phyloP scores from a whole-genome alignment of 2,113 vertebrate species.

The Fregata magnificens region DNA sequence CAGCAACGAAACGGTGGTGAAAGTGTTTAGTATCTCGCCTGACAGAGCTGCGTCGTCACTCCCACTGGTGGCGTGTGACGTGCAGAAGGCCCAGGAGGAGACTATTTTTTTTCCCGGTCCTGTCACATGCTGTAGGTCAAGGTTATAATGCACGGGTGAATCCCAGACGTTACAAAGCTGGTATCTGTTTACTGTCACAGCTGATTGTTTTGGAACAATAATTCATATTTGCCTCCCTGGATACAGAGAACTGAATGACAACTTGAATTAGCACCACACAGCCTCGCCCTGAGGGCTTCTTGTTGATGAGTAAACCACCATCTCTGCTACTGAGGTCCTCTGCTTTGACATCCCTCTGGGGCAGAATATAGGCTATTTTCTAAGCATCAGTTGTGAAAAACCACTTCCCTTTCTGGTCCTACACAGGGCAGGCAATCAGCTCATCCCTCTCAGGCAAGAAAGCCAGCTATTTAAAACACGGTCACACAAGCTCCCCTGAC shows the following conservation, averaged over 20 bases:
- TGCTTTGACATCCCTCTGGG: background rate
- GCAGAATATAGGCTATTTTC: background rate
- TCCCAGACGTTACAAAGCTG: background rate
- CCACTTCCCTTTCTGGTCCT: background rate
- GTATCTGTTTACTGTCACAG: background rate
- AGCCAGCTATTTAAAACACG: background rate
- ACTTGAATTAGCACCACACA: background rate
- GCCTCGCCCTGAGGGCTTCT: background rate
- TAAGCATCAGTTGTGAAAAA: background rate
- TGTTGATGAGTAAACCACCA: background rate
- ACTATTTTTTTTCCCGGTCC: background rate
- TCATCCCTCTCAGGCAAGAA: background rate
- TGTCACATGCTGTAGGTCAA: background rate
- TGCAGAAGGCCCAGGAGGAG: background rate
- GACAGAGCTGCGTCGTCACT: accelerated
- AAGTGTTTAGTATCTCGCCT: accelerated
- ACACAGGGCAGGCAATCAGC: background rate
- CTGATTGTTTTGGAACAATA: conserved; percentile 26
- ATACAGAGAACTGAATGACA: background rate
- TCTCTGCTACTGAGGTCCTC: background rate
- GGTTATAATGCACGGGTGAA: background rate
- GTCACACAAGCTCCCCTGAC: background rate
- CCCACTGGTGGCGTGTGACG: accelerated
- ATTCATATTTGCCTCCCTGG: background rate
- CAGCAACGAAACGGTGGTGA: accelerated